Base-by-base conservation (phyloP, 1,140 invertebrate species). In the Heterodera carotae region DNA sequence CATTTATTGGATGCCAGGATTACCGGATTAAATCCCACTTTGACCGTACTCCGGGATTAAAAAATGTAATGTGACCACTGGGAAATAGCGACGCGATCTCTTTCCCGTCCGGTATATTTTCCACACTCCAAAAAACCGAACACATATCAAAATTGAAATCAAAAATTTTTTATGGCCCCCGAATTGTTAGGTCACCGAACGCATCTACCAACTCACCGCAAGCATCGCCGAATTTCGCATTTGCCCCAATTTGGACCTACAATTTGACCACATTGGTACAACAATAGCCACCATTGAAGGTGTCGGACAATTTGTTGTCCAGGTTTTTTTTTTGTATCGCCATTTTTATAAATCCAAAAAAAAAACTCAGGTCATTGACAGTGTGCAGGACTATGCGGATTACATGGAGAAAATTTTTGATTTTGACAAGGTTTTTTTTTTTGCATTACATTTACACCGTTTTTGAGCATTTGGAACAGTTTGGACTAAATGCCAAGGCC, bases 371-470 rank as follows among this genome's bases (percentile, higher is more conserved):
- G 91, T 99, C 0, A 92, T 99, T 77, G 95, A 99, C 89, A 92
- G 93, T 0, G 94, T 97, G 2, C 90, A 91, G 22, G 94, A 97
- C 88, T 99, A 99, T 88, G 90, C 96, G 0, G 89, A 90, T 1
- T 91, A 95, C 64, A 97, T 99, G 96, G 95, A 97, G 88, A 92
- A 93, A 82, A 97, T 99, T 81, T 99, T 99, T 90, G 95, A 99
- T 89, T 98, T 99, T 89, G 22, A 22, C 7, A 83, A 85, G 75
- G 83, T 87, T 29, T 59, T 8, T 22, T 34, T 12, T 76, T 43
- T 12, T 12, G 18, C 10, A 39, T n/a, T n/a, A n/a, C n/a, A n/a
- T n/a, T n/a, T n/a, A n/a, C n/a, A n/a, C n/a, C n/a, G n/a, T n/a
- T n/a, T n/a, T n/a, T n/a, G n/a, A n/a, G n/a, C n/a, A n/a, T n/a